A percentile compares a stretch with the other conserved stretches of the same genome.
Conservation (phyloP, 2,113 vertebrate species). For the Vombatus ursinus region DNA sequence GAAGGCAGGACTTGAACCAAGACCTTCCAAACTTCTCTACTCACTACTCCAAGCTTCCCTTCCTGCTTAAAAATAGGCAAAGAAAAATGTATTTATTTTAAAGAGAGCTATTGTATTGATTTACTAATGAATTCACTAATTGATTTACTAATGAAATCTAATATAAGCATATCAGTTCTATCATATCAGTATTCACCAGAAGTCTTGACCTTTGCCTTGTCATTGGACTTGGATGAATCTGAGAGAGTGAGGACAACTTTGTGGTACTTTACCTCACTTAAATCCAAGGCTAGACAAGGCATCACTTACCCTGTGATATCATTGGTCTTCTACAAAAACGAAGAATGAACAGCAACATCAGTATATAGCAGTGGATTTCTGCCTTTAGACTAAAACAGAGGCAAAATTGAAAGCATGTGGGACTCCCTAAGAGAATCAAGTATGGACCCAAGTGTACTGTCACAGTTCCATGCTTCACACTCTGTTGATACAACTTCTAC, state of each 20-base stretch:
- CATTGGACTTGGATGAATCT: background rate
- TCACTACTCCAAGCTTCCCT: background rate
- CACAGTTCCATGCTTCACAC: background rate
- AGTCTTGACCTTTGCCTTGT: background rate
- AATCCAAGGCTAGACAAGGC: background rate
- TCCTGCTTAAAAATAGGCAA: background rate
- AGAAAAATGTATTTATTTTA: background rate
- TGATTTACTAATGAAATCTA: background rate
- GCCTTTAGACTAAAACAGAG: constrained; percentile 39
- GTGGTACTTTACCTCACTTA: background rate
- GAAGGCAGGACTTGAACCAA: background rate
- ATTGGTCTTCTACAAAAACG: constrained; percentile 59
- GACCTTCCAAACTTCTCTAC: background rate
- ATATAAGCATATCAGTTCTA: background rate
- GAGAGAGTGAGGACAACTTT: too few species aligned
- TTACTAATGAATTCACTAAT: background rate
- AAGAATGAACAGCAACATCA: constrained; percentile 22
- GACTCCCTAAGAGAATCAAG: constrained; percentile 1
- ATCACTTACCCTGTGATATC: constrained; percentile 50
- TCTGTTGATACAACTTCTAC: background rate
- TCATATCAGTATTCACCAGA: background rate
- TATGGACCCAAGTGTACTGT: background rate
- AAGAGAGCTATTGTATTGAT: background rate
- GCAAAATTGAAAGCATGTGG: constrained; percentile 5
- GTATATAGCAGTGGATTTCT: constrained; percentile 55